Base-by-base conservation (phyloP, 2,888 invertebrate genomes). In the Rhabditophanes sp. region DNA sequence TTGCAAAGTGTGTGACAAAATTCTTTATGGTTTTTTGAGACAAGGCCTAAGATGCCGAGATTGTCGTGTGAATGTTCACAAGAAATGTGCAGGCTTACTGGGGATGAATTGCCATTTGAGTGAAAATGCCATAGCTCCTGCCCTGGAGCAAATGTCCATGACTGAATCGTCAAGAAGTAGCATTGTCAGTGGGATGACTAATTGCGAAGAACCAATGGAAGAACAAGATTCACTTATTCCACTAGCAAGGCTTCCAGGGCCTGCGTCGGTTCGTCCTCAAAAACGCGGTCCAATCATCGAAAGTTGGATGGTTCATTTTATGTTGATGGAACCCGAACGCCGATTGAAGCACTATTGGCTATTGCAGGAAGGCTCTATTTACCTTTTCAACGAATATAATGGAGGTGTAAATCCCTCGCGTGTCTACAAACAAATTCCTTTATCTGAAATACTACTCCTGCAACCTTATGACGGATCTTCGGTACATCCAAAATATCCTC, bases 241-340 rank as follows among this genome's bases (percentile, higher is more conserved):
- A 7, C 36, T 56, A 23, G 37, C 38, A 8, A 37, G 56, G 17
- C 33, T 56, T 11, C 56, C 56, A 6, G 54, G 54, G 24, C 30
- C 27, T 24, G 42, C 38, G 6, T 33, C 39, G 17, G 20, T 41
- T 9, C 30, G 39, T 15, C 8, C 15, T 14, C 17, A 20, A n/a
- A 22, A 17, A n/a, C 37, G 35, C 15, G 45, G 46, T 16, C 49
- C 46, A 18, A 39, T 43, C 20, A 39, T 49, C 15, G 63, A 62
- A 26, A 61, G 64, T 18, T 64, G 64, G 64, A 46, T 65, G 46
- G 50, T 65, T n/a, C 65, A 64, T 31, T 56, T 55, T 33, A 39
- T 50, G 19, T 26, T 49, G 16, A 39, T 42, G 2, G 51, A 58
- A 18, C 52, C 57, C 4, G 56, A 56, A 12, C 41, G 56, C 9